Evolutionary conservation across 2,888 invertebrate genomes (phyloP).

Genomic region (Nomada flava): DNA sequence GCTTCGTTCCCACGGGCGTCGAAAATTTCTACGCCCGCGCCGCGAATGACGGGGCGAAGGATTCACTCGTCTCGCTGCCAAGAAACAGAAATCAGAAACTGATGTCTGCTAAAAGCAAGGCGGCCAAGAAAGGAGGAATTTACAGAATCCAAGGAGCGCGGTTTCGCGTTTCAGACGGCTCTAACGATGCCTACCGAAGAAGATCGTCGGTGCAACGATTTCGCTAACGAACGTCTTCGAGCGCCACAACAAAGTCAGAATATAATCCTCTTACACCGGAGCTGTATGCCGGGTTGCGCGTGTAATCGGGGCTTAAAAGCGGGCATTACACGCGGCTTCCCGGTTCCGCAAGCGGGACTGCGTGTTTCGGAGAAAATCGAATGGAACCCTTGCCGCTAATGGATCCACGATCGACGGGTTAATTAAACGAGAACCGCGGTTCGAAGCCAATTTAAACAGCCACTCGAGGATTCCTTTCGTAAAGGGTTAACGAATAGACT

Average conservation of each 20-base stretch:
- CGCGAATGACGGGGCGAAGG: conserved; percentile 7
- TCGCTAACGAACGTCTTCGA: conserved; percentile 80
- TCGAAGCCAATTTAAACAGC: neutral
- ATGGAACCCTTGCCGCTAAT: conserved; percentile 35
- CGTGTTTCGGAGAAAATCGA: conserved; percentile 54
- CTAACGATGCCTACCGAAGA: conserved; percentile 52
- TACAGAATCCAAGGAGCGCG: conserved; percentile 52
- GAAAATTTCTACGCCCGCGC: neutral
- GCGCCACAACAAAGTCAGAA: conserved; percentile 78
- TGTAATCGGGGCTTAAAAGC: conserved; percentile 66
- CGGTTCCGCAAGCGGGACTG: conserved; percentile 60
- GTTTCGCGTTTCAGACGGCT: conserved; percentile 42
- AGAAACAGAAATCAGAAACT: neutral
- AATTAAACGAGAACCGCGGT: conserved; percentile 58
- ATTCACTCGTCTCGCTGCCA: neutral
- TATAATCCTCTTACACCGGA: conserved; percentile 74
- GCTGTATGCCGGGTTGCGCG: conserved; percentile 48
- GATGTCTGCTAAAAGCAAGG: neutral
- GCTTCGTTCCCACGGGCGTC: neutral
- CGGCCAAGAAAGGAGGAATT: conserved; percentile 20
- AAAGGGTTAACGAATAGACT: neutral
- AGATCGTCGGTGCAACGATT: conserved; percentile 70
- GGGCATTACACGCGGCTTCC: conserved; percentile 64
- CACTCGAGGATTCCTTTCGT: neutral
- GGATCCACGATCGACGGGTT: conserved; percentile 57